A percentile compares a stretch with the other conserved stretches of the same genome.
phyloP scores from a whole-genome alignment of 2,888 invertebrate genomes.

The Xanthia icteritia region DNA sequence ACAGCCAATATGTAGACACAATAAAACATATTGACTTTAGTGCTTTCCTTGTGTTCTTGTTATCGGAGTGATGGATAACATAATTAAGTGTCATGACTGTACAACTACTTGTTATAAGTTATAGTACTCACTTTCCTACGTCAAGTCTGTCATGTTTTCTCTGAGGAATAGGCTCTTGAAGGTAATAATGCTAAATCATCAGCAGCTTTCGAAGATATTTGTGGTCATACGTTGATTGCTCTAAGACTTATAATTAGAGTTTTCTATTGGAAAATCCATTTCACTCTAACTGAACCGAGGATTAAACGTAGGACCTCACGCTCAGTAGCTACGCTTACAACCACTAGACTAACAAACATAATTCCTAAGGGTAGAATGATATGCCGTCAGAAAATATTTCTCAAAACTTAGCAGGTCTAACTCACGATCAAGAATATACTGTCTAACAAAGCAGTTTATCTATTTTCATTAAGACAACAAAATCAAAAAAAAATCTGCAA shows the following conservation, averaged over 20 bases:
- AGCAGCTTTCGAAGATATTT: conserved; percentile 29
- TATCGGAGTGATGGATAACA: conserved; percentile 1
- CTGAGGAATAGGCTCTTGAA: background rate
- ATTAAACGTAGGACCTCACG: background rate
- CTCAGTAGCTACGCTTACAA: background rate
- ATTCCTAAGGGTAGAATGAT: background rate
- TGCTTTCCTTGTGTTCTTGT: conserved; percentile 7
- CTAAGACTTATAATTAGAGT: background rate
- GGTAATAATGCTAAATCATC: conserved; percentile 26
- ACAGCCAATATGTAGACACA: background rate
- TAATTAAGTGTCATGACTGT: conserved; percentile 43
- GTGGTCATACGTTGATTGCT: background rate
- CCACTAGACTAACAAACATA: background rate
- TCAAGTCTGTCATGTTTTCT: conserved; percentile 13
- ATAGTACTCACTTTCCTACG: conserved; percentile 30
- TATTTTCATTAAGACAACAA: too few relatives aligned
- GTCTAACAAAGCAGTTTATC: background rate
- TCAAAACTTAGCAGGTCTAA: background rate
- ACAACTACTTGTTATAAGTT: conserved; percentile 17
- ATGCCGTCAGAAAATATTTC: background rate
- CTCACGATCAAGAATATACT: too few relatives aligned
- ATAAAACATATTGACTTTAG: conserved; percentile 1
- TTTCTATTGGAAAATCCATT: background rate
- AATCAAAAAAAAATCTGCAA: background rate
- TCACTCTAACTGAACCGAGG: background rate